Conservation (phyloP, 1,140 invertebrate species). For the Eriocheir sinensis region DNA sequence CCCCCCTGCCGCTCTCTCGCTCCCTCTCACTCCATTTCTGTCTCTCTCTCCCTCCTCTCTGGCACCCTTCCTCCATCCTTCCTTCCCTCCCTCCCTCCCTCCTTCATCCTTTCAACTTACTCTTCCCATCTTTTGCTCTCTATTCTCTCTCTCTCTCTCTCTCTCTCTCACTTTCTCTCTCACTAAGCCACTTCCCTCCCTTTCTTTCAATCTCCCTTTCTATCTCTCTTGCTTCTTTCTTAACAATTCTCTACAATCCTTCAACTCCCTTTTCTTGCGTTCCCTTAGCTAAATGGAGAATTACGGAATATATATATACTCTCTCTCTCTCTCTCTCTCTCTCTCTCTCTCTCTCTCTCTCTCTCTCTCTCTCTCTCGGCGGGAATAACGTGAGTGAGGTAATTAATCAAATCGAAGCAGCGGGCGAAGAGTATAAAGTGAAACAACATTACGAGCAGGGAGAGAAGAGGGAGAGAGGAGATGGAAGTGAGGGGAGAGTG, state of each 20-base stretch:
- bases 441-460: constrained; percentile 61
- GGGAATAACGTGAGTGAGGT: constrained; percentile 69
- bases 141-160: neutral
- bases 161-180: neutral
- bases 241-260: neutral
- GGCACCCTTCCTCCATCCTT: neutral
- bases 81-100: neutral
- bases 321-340: neutral
- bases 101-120: neutral
- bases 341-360: neutral
- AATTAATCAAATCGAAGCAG: constrained; percentile 71
- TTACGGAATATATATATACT: neutral
- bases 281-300: too few relatives aligned
- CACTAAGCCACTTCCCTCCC: neutral
- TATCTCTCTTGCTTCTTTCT: neutral
- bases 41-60: neutral
- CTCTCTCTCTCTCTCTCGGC: neutral
- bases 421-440: constrained; percentile 64
- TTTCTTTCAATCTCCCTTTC: neutral
- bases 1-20: neutral
- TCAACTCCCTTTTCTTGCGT: neutral
- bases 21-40: neutral
- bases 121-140: neutral
- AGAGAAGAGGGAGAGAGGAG: neutral
- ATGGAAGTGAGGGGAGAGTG: neutral